phyloP scores from a whole-genome alignment of 2,797 vertebrate species.

The Pteropus rufus region DNA sequence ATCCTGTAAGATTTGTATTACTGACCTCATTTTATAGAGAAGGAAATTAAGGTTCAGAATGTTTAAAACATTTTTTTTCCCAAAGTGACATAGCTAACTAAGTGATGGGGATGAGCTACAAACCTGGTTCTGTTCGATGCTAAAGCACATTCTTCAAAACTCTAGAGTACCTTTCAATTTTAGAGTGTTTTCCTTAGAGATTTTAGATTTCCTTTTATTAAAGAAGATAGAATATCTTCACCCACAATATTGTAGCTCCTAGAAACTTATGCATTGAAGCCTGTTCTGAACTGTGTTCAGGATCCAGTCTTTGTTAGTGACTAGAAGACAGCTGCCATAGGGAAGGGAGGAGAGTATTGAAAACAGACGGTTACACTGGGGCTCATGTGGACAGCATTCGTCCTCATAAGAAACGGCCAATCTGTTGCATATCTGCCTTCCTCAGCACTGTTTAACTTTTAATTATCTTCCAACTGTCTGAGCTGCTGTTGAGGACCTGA shows the following conservation, averaged over 20 bases:
- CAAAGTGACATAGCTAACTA: neutral
- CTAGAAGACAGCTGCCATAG: conserved; percentile 19
- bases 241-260: neutral
- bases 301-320: neutral
- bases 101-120: neutral
- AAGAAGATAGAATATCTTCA: conserved; percentile 36
- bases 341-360: neutral
- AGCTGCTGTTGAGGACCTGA: conserved; percentile 53
- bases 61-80: neutral
- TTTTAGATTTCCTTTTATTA: neutral
- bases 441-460: conserved; percentile 65
- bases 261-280: conserved; percentile 24
- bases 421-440: conserved; percentile 67
- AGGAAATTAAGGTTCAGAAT: neutral
- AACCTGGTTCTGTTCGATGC: neutral
- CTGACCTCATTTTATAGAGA: conserved; percentile 28
- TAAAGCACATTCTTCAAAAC: neutral
- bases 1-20: neutral
- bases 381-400: conserved; percentile 25
- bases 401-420: conserved; percentile 45
- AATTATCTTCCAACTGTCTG: conserved; percentile 75
- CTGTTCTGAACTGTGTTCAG: conserved; percentile 1
- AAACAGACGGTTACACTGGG: neutral
- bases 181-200: neutral
- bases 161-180: neutral